A percentile compares a stretch with the other conserved stretches of the same genome.
phyloP scores from a whole-genome alignment of 2,797 vertebrate species.

The Chloroceryle amazona region DNA sequence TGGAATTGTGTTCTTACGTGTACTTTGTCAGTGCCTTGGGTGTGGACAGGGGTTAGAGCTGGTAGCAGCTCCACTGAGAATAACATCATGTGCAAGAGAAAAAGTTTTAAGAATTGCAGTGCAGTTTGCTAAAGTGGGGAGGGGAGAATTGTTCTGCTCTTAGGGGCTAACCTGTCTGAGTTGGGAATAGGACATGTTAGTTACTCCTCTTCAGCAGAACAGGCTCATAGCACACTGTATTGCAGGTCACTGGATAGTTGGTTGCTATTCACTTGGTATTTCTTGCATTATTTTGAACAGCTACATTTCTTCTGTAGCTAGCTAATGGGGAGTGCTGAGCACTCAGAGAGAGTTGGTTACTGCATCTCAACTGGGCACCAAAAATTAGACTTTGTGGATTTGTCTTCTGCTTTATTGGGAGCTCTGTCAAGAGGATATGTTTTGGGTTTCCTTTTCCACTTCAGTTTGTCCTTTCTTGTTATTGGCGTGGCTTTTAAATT shows the following conservation, averaged over 20 bases:
- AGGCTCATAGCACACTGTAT: neutral
- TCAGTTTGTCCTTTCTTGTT: constrained; percentile 20
- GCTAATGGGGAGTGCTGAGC: rapidly evolving
- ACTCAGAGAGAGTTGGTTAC: neutral
- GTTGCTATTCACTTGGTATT: neutral
- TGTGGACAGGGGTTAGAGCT: neutral
- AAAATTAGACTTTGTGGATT: constrained; percentile 16
- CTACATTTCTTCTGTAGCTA: neutral
- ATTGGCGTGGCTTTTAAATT: neutral
- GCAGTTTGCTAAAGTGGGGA: neutral
- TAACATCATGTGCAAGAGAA: neutral
- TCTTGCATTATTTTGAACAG: neutral
- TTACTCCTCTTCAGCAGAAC: neutral
- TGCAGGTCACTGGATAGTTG: neutral
- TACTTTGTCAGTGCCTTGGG: neutral
- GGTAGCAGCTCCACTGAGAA: neutral
- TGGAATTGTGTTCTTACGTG: neutral
- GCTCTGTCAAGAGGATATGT: neutral
- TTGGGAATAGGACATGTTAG: neutral
- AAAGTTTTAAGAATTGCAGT: neutral
- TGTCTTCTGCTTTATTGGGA: neutral
- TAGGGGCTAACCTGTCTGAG: neutral
- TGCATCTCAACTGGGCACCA: neutral
- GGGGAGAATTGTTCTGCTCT: neutral
- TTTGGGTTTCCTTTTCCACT: constrained; percentile 13